Evolutionary conservation across 2,113 vertebrate species (phyloP).

Genomic region (Cochlearius cochlearius): DNA sequence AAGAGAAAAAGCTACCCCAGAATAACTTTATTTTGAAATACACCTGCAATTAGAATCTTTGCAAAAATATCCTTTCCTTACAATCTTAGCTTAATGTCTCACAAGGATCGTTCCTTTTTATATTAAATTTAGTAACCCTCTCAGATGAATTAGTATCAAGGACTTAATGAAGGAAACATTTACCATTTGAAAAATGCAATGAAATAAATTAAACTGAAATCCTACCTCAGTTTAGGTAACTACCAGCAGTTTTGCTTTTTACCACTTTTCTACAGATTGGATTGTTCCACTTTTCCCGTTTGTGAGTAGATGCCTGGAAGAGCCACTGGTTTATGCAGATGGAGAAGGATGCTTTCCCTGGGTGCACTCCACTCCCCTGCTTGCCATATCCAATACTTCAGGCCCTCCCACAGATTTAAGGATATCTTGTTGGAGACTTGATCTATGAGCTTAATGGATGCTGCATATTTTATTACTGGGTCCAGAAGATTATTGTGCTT

Average conservation of each 20-base stretch:
- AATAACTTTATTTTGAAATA: neutral
- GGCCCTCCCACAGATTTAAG: neutral
- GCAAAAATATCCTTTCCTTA: neutral
- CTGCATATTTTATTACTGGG: neutral
- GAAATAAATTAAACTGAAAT: neutral
- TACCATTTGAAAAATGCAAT: neutral
- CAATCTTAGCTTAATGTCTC: neutral
- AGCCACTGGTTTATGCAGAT: neutral
- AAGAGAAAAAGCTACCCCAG: neutral
- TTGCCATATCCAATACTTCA: neutral
- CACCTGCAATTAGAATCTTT: neutral
- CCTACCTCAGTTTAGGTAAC: neutral
- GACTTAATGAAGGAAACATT: neutral
- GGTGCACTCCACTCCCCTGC: neutral
- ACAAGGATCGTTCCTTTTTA: neutral
- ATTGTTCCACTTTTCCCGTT: neutral
- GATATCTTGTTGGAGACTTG: neutral
- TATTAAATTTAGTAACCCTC: neutral
- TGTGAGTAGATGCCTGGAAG: neutral
- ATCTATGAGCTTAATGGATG: neutral
- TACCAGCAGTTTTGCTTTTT: neutral
- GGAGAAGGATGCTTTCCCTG: neutral
- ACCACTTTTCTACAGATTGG: neutral
- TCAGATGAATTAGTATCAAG: neutral
- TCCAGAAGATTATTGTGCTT: neutral